phyloP scores from a whole-genome alignment of 2,888 invertebrate species.

The Hemistola chrysoprasaria region DNA sequence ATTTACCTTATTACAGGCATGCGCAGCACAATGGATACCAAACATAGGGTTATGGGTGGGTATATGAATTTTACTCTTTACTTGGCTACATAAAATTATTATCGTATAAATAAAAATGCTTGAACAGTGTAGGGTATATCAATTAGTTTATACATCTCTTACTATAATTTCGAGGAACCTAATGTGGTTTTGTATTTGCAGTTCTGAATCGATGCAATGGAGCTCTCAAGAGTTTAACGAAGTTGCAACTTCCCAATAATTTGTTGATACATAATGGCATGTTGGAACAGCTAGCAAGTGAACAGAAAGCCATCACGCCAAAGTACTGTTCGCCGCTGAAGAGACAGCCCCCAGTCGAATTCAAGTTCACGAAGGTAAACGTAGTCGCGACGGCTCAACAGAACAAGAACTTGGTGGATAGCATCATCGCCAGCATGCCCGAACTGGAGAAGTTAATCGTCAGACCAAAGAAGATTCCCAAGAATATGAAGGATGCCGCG shows the following conservation, averaged over 20 bases:
- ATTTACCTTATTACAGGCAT: constrained; percentile 52
- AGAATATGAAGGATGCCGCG: constrained; percentile 60
- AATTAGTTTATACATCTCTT: no score
- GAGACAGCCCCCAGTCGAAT: constrained; percentile 58
- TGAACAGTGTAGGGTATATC: no score
- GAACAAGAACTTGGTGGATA: constrained; percentile 66
- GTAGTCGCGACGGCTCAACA: constrained; percentile 44
- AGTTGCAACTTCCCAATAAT: constrained; percentile 57
- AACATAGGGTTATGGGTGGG: constrained; percentile 58
- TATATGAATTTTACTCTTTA: constrained; percentile 30
- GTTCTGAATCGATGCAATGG: constrained; percentile 66
- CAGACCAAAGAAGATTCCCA: constrained; percentile 48
- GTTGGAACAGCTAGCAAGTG: constrained; percentile 36
- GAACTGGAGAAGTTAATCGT: constrained; percentile 56
- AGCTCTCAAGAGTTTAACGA: constrained; percentile 55
- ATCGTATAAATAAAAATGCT: no score
- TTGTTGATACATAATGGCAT: constrained; percentile 54
- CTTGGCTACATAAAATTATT: no score
- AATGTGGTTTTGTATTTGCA: constrained; percentile 58
- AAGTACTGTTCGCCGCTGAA: constrained; percentile 71
- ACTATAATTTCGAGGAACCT: no score
- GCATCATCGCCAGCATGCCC: constrained; percentile 53
- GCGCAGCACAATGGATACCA: constrained; percentile 45
- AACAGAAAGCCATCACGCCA: constrained; percentile 43
- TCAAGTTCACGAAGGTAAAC: constrained; percentile 57